These are phyloP conservation scores for Nyctereutes procyonoides DNA, from an alignment of 2,113 vertebrate species.

Conservation along the genomic window DNA sequence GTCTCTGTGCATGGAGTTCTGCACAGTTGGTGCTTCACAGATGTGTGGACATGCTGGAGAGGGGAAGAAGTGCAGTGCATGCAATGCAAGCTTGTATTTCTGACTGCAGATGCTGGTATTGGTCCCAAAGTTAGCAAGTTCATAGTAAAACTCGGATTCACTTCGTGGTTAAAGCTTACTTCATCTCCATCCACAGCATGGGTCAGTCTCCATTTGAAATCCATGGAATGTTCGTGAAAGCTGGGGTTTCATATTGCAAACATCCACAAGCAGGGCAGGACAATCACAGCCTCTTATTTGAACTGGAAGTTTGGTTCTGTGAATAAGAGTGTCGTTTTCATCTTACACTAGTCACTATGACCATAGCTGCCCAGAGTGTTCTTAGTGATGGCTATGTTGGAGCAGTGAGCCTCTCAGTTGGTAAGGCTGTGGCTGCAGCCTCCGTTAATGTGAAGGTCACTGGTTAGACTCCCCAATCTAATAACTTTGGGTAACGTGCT, in stretches of 20 bases:
- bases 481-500: constrained; percentile 68
- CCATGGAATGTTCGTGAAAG: neutral
- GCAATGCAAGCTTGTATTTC: neutral
- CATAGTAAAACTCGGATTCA: neutral
- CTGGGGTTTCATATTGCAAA: neutral
- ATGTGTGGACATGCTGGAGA: rapidly evolving
- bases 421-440: neutral
- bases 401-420: rapidly evolving
- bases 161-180: neutral
- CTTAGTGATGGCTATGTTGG: neutral
- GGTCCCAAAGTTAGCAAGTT: neutral
- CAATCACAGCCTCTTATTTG: neutral
- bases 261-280: neutral
- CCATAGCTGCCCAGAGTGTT: neutral
- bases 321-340: neutral
- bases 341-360: neutral
- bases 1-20: neutral
- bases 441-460: constrained; percentile 53
- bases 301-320: neutral
- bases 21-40: neutral
- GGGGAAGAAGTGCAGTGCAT: neutral
- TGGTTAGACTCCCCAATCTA: constrained; percentile 28
- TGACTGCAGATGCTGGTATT: neutral
- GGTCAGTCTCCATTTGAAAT: neutral
- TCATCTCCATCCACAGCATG: neutral